Conservation (phyloP, 2,797 vertebrate genomes). For the Epinephelus awoara region DNA sequence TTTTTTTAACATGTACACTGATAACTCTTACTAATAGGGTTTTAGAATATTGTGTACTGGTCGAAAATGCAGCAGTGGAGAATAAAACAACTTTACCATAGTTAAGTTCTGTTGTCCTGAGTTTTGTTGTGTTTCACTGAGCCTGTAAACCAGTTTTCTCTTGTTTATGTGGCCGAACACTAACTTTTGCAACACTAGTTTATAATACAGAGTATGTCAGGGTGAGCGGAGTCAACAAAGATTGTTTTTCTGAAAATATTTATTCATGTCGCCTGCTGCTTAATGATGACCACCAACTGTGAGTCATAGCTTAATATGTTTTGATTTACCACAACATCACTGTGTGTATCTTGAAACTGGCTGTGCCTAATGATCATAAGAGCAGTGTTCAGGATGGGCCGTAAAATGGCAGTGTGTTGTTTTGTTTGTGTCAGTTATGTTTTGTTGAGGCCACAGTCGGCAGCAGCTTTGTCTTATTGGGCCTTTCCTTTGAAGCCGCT, state of each 20-base stretch:
- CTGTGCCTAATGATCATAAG: background rate
- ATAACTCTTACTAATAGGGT: slow-evolving; percentile 13
- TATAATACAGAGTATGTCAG: slow-evolving; percentile 7
- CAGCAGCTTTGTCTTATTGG: slow-evolving; percentile 22
- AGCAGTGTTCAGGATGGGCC: slow-evolving; percentile 2
- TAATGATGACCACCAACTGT: background rate
- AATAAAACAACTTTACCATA: slow-evolving; percentile 10
- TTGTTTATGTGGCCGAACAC: slow-evolving; percentile 15
- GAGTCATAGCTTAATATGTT: slow-evolving; percentile 18
- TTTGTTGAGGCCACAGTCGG: background rate
- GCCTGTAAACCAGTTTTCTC: slow-evolving; percentile 17
- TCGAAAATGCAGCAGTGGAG: background rate
- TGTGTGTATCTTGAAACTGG: background rate
- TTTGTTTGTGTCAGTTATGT: slow-evolving; percentile 15
- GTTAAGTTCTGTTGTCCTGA: background rate
- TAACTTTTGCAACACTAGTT: slow-evolving; percentile 20
- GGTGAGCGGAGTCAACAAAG: slow-evolving; percentile 3
- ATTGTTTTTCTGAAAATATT: slow-evolving; percentile 5
- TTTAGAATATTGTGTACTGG: background rate
- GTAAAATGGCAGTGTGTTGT: background rate
- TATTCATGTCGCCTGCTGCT: slow-evolving; percentile 4
- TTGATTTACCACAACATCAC: slow-evolving; percentile 9
- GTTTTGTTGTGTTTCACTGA: slow-evolving; percentile 11
- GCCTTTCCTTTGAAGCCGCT: slow-evolving; percentile 36
- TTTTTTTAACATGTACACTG: slow-evolving; percentile 16